phyloP scores from a whole-genome alignment of 2,113 vertebrate genomes.

The Pan troglodytes region NHGRI_mPanTro3-v2.1_pri NC_072407.2:81521001-81521500 shows the following conservation, averaged over 20 bases:
- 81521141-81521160: not conserved
- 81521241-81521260: no score
- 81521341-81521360: not conserved
- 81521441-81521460: constrained; percentile 60
- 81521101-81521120: not conserved
- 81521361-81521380: not conserved
- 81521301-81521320: not conserved
- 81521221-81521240: not conserved
- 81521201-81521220: not conserved
- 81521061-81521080: accelerated
- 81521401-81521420: constrained; percentile 69
- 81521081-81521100: not conserved
- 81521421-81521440: constrained; percentile 53
- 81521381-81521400: constrained; percentile 11
- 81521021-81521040: accelerated
- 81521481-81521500: constrained; percentile 65
- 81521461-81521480: constrained; percentile 26
- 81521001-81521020: not conserved
- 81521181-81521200: not conserved
- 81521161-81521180: not conserved
- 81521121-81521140: not conserved
- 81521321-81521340: not conserved
- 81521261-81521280: no score
- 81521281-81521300: not conserved
- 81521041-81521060: not conserved